Evolutionary conservation across 2,888 invertebrate genomes (phyloP).

Genomic region (Dicycla oo): DNA sequence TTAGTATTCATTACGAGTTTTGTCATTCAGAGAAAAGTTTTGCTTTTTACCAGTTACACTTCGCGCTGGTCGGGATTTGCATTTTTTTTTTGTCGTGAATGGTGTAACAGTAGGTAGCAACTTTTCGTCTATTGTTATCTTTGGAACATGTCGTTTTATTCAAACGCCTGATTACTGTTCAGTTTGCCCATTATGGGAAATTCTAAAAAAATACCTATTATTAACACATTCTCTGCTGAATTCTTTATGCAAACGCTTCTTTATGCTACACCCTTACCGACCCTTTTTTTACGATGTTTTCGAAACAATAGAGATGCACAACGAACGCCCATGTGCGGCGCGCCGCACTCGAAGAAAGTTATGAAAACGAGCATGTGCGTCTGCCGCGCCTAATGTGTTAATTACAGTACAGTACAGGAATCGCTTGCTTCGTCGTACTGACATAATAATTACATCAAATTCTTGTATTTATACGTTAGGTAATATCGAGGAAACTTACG

Average conservation of each 20-base stretch:
- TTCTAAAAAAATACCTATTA: neutral
- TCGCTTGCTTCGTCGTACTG: neutral
- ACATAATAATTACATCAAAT: neutral
- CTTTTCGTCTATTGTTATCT: conserved; percentile 13
- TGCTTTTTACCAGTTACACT: conserved; percentile 75
- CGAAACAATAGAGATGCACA: too few species aligned
- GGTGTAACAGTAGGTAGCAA: conserved; percentile 32
- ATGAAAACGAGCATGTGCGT: too few species aligned
- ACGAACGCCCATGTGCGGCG: too few species aligned
- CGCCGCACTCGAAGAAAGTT: too few species aligned
- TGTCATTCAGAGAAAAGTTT: conserved; percentile 85
- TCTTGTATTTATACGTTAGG: neutral
- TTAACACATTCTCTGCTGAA: too few species aligned
- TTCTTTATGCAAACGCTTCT: too few species aligned
- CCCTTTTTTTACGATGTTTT: too few species aligned
- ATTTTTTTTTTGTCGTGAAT: conserved; percentile 63
- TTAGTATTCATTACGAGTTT: conserved; percentile 87
- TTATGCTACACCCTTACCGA: too few species aligned
- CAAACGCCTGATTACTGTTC: neutral
- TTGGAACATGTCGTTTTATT: conserved; percentile 5
- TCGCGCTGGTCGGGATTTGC: conserved; percentile 68
- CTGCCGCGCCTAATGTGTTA: too few species aligned
- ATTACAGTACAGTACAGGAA: too few species aligned
- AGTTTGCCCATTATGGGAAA: neutral
- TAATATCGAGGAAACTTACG: too few species aligned